Base-by-base conservation (phyloP, 2,888 invertebrate species). In the Eristalinus aeneus region DNA sequence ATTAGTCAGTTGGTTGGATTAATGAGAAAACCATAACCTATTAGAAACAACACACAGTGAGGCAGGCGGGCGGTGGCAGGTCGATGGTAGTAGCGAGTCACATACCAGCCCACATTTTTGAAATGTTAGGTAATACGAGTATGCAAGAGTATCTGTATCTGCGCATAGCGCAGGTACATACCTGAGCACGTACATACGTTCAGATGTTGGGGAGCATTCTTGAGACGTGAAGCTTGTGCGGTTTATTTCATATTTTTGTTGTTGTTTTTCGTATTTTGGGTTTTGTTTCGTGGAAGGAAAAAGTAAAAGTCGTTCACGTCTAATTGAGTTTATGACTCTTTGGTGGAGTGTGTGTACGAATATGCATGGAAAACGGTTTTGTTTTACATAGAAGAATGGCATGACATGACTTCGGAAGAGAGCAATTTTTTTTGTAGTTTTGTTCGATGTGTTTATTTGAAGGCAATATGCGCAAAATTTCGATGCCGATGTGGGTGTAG, bases 1-100 rank as follows among this genome's bases (percentile, higher is more conserved):
- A 80, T 46, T 67, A 76, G 16, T n/a, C 67, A 60, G 20, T 23
- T 31, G 27, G 39, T 60, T 81, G 73, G 81, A 78, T 82, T 86
- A 86, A 86, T 78, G 86, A 82, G 82, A 82, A 86, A 82, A 82
- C 86, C 86, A 86, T 86, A 86, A 82, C 82, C 86, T 86, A 82
- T 78, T 65, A 68, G 81, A 81, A 67, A 75, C 46, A 46, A 36
- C 27, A 27, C 27, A 27, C 54, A 31, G 23, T 58, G 39, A 71
- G 56, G 11, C 56, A 6, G 23, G 2, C 10, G 23, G 23, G 23
- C 10, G 4, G 56, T 10, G 4, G 56, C 3, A 22, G 22, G 74
- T 78, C 58, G 63, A 46, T 67, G 32, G 58, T 60, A 34, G 27
- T 27, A 16, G 58, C 39, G 64, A 31, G 71, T 69, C 73, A 71